phyloP scores from a whole-genome alignment of 2,113 vertebrate genomes.

The Chrysemys picta region DNA sequence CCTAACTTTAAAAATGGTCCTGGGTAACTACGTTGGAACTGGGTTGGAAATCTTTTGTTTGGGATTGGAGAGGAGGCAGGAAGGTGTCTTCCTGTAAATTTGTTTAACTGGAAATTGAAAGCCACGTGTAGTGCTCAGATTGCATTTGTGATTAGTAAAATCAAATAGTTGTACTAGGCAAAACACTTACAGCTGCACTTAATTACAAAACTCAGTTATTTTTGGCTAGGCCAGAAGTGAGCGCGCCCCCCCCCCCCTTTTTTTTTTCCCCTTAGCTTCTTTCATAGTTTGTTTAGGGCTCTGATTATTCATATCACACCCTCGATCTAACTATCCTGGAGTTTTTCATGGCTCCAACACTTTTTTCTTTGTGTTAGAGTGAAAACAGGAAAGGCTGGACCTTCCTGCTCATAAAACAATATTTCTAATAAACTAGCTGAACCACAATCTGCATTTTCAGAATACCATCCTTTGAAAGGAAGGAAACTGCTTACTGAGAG shows the following conservation, averaged over 20 bases:
- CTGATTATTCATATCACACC: neutral
- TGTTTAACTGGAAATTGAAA: neutral
- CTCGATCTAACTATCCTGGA: neutral
- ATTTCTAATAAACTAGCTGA: constrained; percentile 41
- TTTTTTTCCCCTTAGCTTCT: neutral
- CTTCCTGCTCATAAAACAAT: constrained; percentile 72
- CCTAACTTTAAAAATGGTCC: neutral
- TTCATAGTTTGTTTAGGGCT: neutral
- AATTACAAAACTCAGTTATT: neutral
- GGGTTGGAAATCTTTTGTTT: neutral
- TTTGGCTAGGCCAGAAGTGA: neutral
- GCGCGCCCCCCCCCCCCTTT: neutral
- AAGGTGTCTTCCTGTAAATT: neutral
- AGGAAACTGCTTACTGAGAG: constrained; percentile 53
- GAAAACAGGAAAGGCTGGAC: constrained; percentile 77
- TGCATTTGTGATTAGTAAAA: neutral
- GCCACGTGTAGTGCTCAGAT: neutral
- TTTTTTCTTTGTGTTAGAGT: neutral
- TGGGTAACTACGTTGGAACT: neutral
- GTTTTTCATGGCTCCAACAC: neutral
- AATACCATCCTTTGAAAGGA: constrained; percentile 54
- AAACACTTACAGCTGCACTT: neutral
- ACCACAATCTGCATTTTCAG: constrained; percentile 46
- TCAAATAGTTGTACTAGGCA: neutral
- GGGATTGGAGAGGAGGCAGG: fast-evolving